Conservation (phyloP, 1,140 invertebrate species). For the Contarinia nasturtii region DNA sequence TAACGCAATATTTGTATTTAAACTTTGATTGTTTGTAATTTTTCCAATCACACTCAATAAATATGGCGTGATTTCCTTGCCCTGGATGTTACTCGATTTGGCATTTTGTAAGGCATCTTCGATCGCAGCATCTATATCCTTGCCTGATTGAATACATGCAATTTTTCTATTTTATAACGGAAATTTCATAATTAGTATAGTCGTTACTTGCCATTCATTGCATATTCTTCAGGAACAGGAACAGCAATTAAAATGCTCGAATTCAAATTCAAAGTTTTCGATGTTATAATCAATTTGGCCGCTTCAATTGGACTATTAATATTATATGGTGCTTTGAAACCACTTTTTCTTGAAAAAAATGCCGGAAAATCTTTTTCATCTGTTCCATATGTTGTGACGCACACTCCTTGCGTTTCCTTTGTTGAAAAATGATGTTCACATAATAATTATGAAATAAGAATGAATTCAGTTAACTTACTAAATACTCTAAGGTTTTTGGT, state of each 20-base stretch:
- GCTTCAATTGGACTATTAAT: constrained; percentile 40
- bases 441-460: constrained; percentile 5
- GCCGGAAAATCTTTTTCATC: constrained; percentile 50
- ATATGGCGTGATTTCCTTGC: constrained; percentile 87
- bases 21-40: constrained; percentile 59
- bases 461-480: constrained; percentile 35
- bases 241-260: constrained; percentile 82
- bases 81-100: constrained; percentile 38
- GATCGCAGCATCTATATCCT: constrained; percentile 48
- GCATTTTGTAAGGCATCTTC: constrained; percentile 48
- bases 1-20: constrained; percentile 70
- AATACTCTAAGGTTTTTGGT: constrained; percentile 77
- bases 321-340: constrained; percentile 47
- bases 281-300: constrained; percentile 42
- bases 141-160: constrained; percentile 8
- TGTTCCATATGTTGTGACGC: constrained; percentile 49
- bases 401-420: constrained; percentile 87
- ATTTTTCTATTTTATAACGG: background rate
- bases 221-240: constrained; percentile 59
- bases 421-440: constrained; percentile 5
- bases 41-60: constrained; percentile 56
- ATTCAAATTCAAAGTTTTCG: constrained; percentile 36
- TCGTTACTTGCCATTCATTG: constrained; percentile 43
- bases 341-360: constrained; percentile 65
- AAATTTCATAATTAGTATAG: background rate